Evolutionary conservation across 2,888 invertebrate species (phyloP).

Genomic region (Drosophila melanosoma): DNA sequence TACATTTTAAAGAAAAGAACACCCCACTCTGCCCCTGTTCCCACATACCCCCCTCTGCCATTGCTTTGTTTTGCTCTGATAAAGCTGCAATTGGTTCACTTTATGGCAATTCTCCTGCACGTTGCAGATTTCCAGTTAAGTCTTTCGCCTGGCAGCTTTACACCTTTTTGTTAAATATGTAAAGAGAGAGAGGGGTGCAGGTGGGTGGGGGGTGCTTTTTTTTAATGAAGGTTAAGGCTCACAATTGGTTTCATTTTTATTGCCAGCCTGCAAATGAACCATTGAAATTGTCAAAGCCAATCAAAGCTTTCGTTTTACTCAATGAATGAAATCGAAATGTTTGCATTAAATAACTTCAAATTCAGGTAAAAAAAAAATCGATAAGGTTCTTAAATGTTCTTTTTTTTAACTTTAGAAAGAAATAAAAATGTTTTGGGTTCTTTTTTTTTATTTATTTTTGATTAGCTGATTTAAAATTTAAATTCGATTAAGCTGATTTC

Average conservation of each 20-base stretch:
- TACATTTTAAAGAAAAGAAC: slow-evolving; percentile 60
- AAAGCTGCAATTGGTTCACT: slow-evolving; percentile 43
- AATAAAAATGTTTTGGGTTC: not conserved
- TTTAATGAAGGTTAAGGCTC: slow-evolving; percentile 50
- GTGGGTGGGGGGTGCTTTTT: slow-evolving; percentile 14
- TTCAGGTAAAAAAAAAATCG: not conserved
- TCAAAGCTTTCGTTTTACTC: slow-evolving; percentile 20
- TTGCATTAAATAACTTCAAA: slow-evolving; percentile 28
- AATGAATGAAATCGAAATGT: slow-evolving; percentile 31
- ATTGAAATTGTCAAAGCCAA: slow-evolving; percentile 44
- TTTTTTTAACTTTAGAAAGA: not conserved
- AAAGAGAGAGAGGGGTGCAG: not conserved
- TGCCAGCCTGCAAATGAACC: slow-evolving; percentile 26
- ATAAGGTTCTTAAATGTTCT: not conserved
- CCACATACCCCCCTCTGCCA: not conserved
- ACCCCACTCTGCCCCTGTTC: not conserved
- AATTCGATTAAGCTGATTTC: not conserved
- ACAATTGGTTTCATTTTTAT: slow-evolving; percentile 41
- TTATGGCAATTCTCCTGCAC: slow-evolving; percentile 41
- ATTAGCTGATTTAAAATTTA: not conserved
- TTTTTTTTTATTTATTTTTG: not conserved
- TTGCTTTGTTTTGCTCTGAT: slow-evolving; percentile 17
- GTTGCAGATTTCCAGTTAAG: slow-evolving; percentile 55
- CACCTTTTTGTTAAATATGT: slow-evolving; percentile 40
- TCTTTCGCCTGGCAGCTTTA: slow-evolving; percentile 31